phyloP scores from a whole-genome alignment of 2,888 invertebrate genomes.

The Megastigmus dorsalis region DNA sequence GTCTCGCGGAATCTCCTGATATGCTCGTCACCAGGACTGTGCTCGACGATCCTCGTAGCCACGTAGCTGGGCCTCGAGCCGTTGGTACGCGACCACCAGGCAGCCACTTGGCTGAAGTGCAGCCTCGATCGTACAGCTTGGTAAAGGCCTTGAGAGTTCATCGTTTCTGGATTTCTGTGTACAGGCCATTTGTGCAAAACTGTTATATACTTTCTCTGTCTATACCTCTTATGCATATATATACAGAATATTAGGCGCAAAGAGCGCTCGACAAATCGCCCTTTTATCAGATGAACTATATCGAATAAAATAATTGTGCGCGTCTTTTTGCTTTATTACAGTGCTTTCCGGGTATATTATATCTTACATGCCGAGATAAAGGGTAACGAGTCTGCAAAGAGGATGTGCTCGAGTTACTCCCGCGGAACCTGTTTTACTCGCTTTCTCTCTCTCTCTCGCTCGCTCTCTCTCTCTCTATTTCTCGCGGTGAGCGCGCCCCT shows the following conservation, averaged over 20 bases:
- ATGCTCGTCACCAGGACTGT: slow-evolving; percentile 66
- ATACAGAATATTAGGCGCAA: no score
- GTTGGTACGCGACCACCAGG: slow-evolving; percentile 84
- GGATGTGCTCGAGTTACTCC: not conserved
- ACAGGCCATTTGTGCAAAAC: not conserved
- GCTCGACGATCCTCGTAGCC: slow-evolving; percentile 69
- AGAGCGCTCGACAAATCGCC: not conserved
- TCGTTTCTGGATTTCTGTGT: slow-evolving; percentile 68
- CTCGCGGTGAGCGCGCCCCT: no score
- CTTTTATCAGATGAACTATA: not conserved
- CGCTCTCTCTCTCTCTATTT: no score
- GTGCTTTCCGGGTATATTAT: not conserved
- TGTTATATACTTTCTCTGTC: not conserved
- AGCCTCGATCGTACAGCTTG: slow-evolving; percentile 96
- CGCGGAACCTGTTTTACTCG: slow-evolving; percentile 21
- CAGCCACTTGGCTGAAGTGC: slow-evolving; percentile 97
- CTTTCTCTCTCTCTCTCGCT: no score
- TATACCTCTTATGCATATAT: no score
- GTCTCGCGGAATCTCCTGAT: slow-evolving; percentile 71
- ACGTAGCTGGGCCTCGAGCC: slow-evolving; percentile 73
- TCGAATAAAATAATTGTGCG: not conserved
- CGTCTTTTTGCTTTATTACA: no score
- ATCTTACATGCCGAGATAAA: not conserved
- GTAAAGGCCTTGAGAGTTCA: slow-evolving; percentile 83
- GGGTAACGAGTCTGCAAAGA: not conserved